phyloP scores from a whole-genome alignment of 2,113 vertebrate genomes.

The Corythornis madagascariensis region DNA sequence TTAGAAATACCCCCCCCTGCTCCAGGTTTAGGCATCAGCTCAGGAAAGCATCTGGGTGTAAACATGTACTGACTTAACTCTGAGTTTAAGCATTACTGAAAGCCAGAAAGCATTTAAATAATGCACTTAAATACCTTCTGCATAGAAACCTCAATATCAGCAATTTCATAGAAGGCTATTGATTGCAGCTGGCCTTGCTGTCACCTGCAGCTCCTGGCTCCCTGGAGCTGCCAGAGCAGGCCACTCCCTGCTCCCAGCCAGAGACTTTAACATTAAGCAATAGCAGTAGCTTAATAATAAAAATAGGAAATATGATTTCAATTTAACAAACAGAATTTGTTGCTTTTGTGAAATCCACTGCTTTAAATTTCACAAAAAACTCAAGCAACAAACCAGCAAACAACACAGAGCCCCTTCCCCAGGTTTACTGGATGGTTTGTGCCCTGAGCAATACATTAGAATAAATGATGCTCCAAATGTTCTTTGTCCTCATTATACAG shows the following conservation, averaged over 20 bases:
- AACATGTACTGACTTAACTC: background rate
- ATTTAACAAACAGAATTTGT: background rate
- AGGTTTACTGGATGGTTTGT: background rate
- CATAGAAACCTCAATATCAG: background rate
- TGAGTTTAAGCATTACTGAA: background rate
- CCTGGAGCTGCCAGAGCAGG: rapidly evolving
- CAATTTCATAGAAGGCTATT: background rate
- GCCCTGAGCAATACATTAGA: background rate
- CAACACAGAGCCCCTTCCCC: background rate
- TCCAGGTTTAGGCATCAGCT: background rate
- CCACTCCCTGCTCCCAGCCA: background rate
- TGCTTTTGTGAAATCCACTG: background rate
- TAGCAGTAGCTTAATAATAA: background rate
- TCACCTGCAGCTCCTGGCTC: background rate
- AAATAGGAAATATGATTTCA: rapidly evolving
- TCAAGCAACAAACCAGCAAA: background rate
- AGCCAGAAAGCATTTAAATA: background rate
- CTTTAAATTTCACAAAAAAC: background rate
- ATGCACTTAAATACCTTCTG: background rate
- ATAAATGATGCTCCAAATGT: background rate
- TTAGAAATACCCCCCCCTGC: background rate
- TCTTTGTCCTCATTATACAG: background rate
- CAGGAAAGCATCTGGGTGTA: background rate
- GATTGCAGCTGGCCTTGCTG: background rate
- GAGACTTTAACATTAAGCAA: background rate